Conservation (phyloP, 2,113 vertebrate species). For the Eclectus roratus region DNA sequence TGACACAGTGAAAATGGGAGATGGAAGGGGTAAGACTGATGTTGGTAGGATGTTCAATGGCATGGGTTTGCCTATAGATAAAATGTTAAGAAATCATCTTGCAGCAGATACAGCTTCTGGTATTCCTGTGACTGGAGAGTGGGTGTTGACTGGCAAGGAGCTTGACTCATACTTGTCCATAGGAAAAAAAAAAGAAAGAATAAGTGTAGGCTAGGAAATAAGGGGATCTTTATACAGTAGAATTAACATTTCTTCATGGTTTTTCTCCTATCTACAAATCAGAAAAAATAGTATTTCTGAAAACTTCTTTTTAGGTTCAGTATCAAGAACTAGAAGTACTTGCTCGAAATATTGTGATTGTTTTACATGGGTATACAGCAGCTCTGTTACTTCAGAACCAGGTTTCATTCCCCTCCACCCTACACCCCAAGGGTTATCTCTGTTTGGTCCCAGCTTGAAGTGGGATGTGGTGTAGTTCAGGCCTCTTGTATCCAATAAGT, state of each 20-base stretch:
- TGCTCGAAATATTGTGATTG: not conserved
- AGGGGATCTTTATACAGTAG: not conserved
- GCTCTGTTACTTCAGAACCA: not conserved
- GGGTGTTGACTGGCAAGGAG: slow-evolving; percentile 56
- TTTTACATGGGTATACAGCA: not conserved
- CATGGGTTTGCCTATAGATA: not conserved
- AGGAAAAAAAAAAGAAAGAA: not conserved
- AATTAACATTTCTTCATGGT: not conserved
- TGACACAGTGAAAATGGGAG: not conserved
- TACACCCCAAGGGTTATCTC: not conserved
- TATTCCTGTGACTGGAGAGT: slow-evolving; percentile 54
- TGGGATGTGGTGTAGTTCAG: not conserved
- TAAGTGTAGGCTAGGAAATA: slow-evolving; percentile 1
- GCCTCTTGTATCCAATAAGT: not conserved
- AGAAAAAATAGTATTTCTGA: not conserved
- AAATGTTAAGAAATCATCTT: slow-evolving; percentile 17
- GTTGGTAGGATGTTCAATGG: not conserved
- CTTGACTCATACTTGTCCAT: slow-evolving; percentile 54
- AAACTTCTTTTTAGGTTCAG: not conserved
- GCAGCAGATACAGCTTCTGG: slow-evolving; percentile 24
- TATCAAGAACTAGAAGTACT: not conserved
- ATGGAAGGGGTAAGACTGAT: not conserved
- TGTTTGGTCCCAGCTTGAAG: not conserved
- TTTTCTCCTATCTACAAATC: not conserved
- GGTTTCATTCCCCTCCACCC: not conserved